A percentile compares a stretch with the other conserved stretches of the same genome.
Evolutionary conservation across 1,140 invertebrate genomes (phyloP).

Genomic region (Drosophila busckii): DNA sequence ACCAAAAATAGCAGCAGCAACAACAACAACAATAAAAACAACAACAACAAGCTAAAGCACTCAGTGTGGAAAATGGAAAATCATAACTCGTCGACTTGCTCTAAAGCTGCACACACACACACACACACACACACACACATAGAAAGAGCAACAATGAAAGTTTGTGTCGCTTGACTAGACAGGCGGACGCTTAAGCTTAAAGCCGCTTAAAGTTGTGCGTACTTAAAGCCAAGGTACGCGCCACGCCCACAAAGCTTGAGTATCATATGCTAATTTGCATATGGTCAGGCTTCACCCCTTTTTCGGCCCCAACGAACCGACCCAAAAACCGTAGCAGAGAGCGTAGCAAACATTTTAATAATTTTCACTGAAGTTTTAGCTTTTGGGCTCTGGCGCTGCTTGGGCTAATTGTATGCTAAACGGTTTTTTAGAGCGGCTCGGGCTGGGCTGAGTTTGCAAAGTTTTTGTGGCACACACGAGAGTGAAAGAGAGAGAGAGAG

Average conservation of each 20-base stretch:
- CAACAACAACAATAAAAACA: constrained; percentile 1
- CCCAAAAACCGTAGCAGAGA: too few species aligned
- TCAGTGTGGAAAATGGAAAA: constrained; percentile 55
- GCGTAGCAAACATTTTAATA: too few species aligned
- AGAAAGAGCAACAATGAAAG: too few species aligned
- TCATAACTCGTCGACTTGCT: constrained; percentile 56
- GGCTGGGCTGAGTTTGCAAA: constrained; percentile 41
- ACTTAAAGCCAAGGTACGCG: not conserved
- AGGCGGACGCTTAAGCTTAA: constrained; percentile 52
- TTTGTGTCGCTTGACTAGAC: constrained; percentile 48
- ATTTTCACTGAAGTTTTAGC: constrained; percentile 69
- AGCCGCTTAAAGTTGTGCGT: constrained; percentile 9
- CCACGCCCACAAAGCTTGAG: constrained; percentile 36
- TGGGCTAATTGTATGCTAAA: constrained; percentile 75
- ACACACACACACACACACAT: constrained; percentile 20
- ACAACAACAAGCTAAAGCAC: constrained; percentile 16
- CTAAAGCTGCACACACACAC: constrained; percentile 5
- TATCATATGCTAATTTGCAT: constrained; percentile 77
- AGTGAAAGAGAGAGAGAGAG: constrained; percentile 5
- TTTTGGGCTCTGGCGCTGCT: constrained; percentile 41
- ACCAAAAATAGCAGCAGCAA: constrained; percentile 14
- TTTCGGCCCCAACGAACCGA: constrained; percentile 47
- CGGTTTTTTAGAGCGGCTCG: constrained; percentile 41
- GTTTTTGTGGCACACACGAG: constrained; percentile 47
- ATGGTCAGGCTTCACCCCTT: constrained; percentile 76